Evolutionary conservation across 2,888 invertebrate genomes (phyloP).

Genomic region (Myopa testacea): DNA sequence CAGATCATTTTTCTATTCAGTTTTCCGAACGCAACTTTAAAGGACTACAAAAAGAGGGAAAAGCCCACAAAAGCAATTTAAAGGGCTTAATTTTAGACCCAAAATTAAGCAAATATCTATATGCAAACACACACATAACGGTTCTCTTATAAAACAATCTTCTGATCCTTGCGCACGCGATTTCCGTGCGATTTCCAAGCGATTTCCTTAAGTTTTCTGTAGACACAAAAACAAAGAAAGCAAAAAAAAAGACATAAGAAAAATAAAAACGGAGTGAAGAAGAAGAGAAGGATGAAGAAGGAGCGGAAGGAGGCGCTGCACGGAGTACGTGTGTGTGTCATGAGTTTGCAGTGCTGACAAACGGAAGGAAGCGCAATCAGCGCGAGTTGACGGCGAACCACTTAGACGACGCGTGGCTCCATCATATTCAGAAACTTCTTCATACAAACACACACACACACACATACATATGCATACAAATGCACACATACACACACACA

Average conservation of each 20-base stretch:
- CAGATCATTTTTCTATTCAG: too few species aligned
- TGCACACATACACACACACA: slow-evolving; percentile 21
- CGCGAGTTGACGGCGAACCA: not conserved
- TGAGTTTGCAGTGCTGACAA: not conserved
- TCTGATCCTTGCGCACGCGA: slow-evolving; percentile 38
- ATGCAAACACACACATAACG: too few species aligned
- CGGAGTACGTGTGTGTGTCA: not conserved
- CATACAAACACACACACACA: not conserved
- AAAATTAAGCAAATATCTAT: too few species aligned
- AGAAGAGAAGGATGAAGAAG: not conserved
- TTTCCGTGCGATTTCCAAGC: slow-evolving; percentile 36
- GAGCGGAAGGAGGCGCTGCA: not conserved
- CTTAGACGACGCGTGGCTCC: not conserved
- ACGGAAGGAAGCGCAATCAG: slow-evolving; percentile 32
- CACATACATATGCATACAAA: too few species aligned
- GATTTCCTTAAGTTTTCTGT: slow-evolving; percentile 38
- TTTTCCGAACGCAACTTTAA: too few species aligned
- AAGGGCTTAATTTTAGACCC: too few species aligned
- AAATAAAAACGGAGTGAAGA: slow-evolving; percentile 10
- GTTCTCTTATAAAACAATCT: slow-evolving; percentile 35
- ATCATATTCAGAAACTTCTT: not conserved
- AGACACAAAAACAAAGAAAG: slow-evolving; percentile 22
- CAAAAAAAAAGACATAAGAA: slow-evolving; percentile 16
- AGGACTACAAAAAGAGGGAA: too few species aligned
- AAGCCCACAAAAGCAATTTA: too few species aligned